Evolutionary conservation across 2,888 invertebrate genomes (phyloP), one percentile per base, ranked within the genome.

Genomic region (Synanthedon vespiformis): DNA sequence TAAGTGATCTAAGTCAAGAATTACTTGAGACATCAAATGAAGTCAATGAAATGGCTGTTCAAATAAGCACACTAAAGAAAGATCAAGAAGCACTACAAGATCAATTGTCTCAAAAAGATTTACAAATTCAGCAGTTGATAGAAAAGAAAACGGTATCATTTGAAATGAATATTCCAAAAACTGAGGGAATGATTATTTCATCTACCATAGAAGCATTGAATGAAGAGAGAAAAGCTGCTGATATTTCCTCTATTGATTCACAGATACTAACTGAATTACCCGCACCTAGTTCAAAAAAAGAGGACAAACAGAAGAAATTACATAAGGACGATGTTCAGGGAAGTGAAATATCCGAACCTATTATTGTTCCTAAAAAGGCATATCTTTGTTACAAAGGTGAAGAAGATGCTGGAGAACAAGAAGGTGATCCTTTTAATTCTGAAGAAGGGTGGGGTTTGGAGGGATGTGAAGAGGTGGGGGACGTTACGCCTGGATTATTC

Each of bases 321-420:
- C 49, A 52, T n/a, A 54, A 49, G 53, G 52, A 61, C 40, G 49
- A 57, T 13, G 56, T 61, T 50, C 52, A 53, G 40, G 41, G 53
- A 18, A 55, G 61, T 51, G 62, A 54, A 56, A 58, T 70, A n/a
- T 55, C 64, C 40, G 87, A 87, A 63, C 70, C 78, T 52, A 54
- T 76, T 0, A 88, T 90, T 56, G 76, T 83, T 41, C 80, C 90
- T 12, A 88, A 89, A 65, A 89, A 88, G 64, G 77, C 89, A 0
- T 91, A 90, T 61, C 55, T 85, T 2, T 90, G 90, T 62, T 87
- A 88, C 56, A 74, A 77, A 57, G 68, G 69, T 40, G 71, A 73
- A 14, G 72, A 71, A 34, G 63, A 68, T 50, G 54, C 49, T 40
- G 40, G 57, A 16, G 50, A 56, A 41, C 56, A 61, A 55, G 69